phyloP scores from a whole-genome alignment of 2,113 vertebrate genomes.

The Erpornis zantholeuca region DNA sequence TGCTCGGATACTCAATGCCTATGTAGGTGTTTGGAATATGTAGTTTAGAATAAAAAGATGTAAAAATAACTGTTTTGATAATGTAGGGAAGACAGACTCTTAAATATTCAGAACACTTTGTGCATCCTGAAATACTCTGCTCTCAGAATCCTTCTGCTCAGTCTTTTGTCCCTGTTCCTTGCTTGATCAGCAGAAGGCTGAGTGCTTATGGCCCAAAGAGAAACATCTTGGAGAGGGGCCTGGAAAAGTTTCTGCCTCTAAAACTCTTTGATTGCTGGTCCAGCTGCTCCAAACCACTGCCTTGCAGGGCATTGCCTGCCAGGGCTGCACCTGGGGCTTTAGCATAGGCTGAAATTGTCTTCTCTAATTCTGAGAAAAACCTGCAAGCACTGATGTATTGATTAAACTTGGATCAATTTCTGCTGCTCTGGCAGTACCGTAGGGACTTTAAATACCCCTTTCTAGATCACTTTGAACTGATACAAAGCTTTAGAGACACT shows the following conservation, averaged over 20 bases:
- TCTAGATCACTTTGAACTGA: not conserved
- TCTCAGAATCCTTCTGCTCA: not conserved
- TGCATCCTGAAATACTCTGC: not conserved
- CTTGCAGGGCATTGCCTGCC: not conserved
- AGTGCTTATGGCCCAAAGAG: not conserved
- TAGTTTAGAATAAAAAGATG: not conserved
- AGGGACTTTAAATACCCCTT: not conserved
- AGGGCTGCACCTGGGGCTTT: not conserved
- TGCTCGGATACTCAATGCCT: rapidly evolving
- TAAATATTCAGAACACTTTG: not conserved
- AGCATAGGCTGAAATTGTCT: not conserved
- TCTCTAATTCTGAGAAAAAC: not conserved
- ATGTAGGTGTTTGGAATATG: not conserved
- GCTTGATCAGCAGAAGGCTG: not conserved
- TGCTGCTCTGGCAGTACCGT: not conserved
- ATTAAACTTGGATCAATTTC: not conserved
- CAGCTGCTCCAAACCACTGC: not conserved
- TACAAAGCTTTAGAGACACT: not conserved
- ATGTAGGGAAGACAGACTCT: not conserved
- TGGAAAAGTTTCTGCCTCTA: not conserved
- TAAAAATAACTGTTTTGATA: not conserved
- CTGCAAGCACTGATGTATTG: not conserved
- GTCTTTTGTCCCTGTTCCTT: not conserved
- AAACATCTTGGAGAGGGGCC: not conserved
- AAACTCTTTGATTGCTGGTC: not conserved